Evolutionary conservation across 2,888 invertebrate genomes (phyloP).

Genomic region (Cylindroiulus punctatus): DNA sequence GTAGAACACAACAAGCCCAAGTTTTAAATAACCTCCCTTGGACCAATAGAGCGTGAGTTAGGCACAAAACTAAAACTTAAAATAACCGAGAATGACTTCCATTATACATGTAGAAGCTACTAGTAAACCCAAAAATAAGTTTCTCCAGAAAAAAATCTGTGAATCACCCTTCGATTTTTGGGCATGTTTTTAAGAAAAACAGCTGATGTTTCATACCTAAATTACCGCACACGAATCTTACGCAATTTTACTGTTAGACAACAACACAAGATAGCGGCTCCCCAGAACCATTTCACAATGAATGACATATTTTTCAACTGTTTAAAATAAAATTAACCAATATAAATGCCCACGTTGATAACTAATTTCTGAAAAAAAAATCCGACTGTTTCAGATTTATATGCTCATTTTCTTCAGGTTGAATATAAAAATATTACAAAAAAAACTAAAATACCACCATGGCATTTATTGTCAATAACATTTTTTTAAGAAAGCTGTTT

Average conservation of each 20-base stretch:
- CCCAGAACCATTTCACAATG: too few relatives aligned
- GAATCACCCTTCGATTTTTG: background rate
- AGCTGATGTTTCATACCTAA: background rate
- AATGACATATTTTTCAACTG: too few relatives aligned
- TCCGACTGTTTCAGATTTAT: too few relatives aligned
- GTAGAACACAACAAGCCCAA: background rate
- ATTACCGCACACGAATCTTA: background rate
- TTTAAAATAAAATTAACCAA: too few relatives aligned
- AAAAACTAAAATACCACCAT: too few relatives aligned
- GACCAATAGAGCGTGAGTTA: background rate
- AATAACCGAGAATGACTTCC: conserved; percentile 9
- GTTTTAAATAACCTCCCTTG: background rate
- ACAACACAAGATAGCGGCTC: too few relatives aligned
- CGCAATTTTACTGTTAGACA: background rate
- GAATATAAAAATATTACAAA: too few relatives aligned
- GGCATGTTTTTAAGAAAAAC: background rate
- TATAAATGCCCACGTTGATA: too few relatives aligned
- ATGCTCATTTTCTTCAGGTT: too few relatives aligned
- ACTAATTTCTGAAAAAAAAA: too few relatives aligned
- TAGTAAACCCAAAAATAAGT: background rate
- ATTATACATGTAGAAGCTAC: background rate
- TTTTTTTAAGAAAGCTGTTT: too few relatives aligned
- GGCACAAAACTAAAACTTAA: background rate
- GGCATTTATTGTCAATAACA: too few relatives aligned
- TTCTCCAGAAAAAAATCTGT: background rate